Percentiles rank a stretch among this genome's conserved stretches.
Evolutionary conservation across 92 coral and sea anemone genomes (phyloP).

Genomic region (Virgularia gustaviana): DNA sequence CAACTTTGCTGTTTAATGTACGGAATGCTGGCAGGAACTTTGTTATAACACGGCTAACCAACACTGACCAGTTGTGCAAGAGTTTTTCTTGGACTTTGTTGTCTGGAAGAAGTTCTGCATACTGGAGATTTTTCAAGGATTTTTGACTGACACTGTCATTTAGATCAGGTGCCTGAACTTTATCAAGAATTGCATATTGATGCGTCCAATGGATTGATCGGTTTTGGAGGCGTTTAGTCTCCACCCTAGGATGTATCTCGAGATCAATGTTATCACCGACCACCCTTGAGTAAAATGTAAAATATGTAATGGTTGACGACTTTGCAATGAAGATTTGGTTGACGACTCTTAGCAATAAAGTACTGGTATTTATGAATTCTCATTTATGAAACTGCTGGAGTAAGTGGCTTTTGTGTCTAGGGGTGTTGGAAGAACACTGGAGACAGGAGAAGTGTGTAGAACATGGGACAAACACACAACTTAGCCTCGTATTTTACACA

Average conservation of each 20-base stretch:
- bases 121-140: neutral
- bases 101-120: neutral
- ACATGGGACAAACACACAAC: no score
- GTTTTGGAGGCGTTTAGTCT: neutral
- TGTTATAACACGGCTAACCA: neutral
- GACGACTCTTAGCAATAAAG: no score
- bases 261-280: neutral
- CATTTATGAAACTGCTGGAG: no score
- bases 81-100: neutral
- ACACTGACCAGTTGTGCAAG: neutral
- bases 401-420: no score
- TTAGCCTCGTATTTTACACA: no score
- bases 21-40: neutral
- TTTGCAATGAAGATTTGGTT: no score
- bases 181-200: neutral
- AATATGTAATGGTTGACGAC: no score
- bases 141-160: no score
- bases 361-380: no score
- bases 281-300: neutral
- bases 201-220: neutral
- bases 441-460: no score
- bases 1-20: neutral
- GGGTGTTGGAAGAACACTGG: no score
- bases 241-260: neutral
- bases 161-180: neutral